Conservation (phyloP, 2,888 invertebrate species). For the Erebia epiphron region DNA sequence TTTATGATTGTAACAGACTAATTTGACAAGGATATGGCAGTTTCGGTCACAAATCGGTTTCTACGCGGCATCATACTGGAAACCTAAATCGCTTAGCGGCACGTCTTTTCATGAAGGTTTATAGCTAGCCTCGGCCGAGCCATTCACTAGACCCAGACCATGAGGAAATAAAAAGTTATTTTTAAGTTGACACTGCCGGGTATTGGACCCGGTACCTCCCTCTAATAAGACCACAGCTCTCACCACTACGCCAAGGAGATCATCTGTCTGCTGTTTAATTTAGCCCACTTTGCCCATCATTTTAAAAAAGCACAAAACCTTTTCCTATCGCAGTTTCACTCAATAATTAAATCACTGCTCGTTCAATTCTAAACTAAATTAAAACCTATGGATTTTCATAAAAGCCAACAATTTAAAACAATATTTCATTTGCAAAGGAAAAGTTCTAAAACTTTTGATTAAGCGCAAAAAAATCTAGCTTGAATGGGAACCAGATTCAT, state of each 20-base stretch:
- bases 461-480: slow-evolving; percentile 16
- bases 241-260: too few relatives aligned
- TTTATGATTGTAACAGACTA: too few relatives aligned
- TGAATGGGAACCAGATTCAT: slow-evolving; percentile 19
- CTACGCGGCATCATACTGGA: neutral
- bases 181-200: too few relatives aligned
- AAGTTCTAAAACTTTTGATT: slow-evolving; percentile 19
- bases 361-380: neutral
- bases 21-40: too few relatives aligned
- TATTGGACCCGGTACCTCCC: too few relatives aligned
- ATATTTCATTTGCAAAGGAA: neutral
- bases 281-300: too few relatives aligned
- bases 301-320: neutral
- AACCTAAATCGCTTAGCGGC: neutral
- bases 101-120: neutral
- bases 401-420: slow-evolving; percentile 5
- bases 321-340: neutral
- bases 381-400: slow-evolving; percentile 1
- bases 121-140: too few relatives aligned
- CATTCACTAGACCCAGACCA: too few relatives aligned
- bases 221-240: too few relatives aligned
- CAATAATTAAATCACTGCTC: neutral
- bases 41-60: too few relatives aligned
- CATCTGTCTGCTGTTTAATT: too few relatives aligned
- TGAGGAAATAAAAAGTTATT: too few relatives aligned